Percentiles rank a stretch among this genome's conserved stretches.
Conservation (phyloP, 2,113 vertebrate genomes). For the Camelus bactrianus region DNA sequence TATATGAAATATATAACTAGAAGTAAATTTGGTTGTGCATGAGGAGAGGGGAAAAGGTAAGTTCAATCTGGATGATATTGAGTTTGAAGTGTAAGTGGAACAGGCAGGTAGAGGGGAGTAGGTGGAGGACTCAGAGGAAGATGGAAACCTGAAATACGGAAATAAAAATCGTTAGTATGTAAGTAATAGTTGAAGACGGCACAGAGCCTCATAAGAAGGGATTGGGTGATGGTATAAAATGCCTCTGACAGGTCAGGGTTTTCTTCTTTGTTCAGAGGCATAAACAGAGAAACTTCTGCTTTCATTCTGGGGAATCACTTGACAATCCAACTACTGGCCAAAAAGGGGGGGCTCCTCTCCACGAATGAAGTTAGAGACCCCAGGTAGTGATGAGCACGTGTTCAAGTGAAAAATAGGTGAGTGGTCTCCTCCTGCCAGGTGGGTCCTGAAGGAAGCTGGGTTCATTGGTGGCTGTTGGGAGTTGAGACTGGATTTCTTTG, state of each 20-base stretch:
- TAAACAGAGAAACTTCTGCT: neutral
- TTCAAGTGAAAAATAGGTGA: neutral
- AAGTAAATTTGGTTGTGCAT: neutral
- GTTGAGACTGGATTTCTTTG: neutral
- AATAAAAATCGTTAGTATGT: neutral
- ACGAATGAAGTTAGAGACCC: neutral
- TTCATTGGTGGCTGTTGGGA: neutral
- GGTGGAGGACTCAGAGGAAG: neutral
- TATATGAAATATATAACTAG: neutral
- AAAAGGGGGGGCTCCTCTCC: neutral
- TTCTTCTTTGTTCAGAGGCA: neutral
- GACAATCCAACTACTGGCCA: neutral
- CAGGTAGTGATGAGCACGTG: neutral
- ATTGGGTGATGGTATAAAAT: neutral
- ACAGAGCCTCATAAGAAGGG: neutral
- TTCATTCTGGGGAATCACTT: conserved; percentile 14
- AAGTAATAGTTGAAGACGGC: neutral
- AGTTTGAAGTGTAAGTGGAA: neutral
- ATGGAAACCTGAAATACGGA: neutral
- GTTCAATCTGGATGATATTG: neutral
- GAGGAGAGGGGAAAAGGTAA: neutral
- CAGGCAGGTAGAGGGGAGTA: neutral
- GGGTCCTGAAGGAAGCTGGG: neutral
- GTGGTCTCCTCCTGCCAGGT: neutral
- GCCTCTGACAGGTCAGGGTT: neutral